phyloP scores from a whole-genome alignment of 2,797 vertebrate species.

The Lepilemur septentrionalis region DNA sequence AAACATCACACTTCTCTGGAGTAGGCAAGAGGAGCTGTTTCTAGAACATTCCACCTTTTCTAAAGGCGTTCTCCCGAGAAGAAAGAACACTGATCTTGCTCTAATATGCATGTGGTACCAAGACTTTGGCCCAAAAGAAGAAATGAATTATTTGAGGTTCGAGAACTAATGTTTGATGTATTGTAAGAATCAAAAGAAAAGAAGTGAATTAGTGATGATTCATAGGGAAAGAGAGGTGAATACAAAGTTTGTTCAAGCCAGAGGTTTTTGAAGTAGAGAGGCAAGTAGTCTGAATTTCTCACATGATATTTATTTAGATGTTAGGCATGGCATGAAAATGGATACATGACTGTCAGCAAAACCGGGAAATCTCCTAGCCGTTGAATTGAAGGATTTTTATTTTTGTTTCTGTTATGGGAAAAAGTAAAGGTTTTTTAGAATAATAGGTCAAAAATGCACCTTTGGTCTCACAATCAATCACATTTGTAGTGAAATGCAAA shows the following conservation, averaged over 20 bases:
- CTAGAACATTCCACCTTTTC: conserved; percentile 25
- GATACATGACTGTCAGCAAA: background rate
- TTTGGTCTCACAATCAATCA: conserved; percentile 32
- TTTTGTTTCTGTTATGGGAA: conserved; percentile 15
- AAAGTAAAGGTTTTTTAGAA: conserved; percentile 26
- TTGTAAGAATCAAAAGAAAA: background rate
- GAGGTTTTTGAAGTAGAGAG: conserved; percentile 22
- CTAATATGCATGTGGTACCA: background rate
- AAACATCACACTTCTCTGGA: background rate
- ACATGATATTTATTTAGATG: conserved; percentile 22
- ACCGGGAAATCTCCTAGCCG: background rate
- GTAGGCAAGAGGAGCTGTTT: background rate
- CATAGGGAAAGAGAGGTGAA: background rate
- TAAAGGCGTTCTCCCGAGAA: background rate
- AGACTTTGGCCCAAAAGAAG: background rate
- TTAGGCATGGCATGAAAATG: background rate
- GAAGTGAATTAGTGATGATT: background rate
- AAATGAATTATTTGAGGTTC: conserved; percentile 1
- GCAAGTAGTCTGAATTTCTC: conserved; percentile 3
- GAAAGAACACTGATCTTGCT: background rate
- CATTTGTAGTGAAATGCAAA: conserved; percentile 33
- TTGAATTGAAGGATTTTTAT: conserved; percentile 7
- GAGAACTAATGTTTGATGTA: background rate
- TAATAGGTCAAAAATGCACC: background rate
- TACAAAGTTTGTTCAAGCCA: background rate